Evolutionary conservation across 2,888 invertebrate species (phyloP).

Genomic region (Hermaeophaga mercurialis): DNA sequence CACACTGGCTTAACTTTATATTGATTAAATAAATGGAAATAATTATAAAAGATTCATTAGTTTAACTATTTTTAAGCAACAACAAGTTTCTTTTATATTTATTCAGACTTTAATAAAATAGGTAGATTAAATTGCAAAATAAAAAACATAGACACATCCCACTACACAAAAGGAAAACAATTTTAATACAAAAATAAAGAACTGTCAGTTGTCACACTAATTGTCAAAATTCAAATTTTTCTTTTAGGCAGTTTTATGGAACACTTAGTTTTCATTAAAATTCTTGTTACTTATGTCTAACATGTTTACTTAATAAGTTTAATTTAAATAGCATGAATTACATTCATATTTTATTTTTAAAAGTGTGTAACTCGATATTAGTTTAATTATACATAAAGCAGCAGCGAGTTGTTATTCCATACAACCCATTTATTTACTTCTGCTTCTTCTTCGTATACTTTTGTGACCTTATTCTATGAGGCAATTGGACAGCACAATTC

Average conservation of each 20-base stretch:
- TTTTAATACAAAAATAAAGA: slow-evolving; percentile 3
- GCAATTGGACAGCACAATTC: no score
- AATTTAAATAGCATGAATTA: no score
- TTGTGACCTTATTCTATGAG: no score
- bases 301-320: no score
- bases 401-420: no score
- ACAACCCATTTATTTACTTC: no score
- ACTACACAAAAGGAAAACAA: slow-evolving; percentile 11
- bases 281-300: no score
- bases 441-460: no score
- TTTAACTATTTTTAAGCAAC: not conserved
- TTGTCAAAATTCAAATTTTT: slow-evolving; percentile 3
- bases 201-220: slow-evolving; percentile 1
- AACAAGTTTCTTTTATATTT: not conserved
- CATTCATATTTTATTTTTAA: no score
- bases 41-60: not conserved
- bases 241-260: not conserved
- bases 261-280: not conserved
- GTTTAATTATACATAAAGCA: no score
- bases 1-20: not conserved
- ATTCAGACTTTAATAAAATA: not conserved
- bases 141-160: slow-evolving; percentile 6
- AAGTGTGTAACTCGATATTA: no score
- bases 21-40: not conserved
- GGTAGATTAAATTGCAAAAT: slow-evolving; percentile 1